Evolutionary conservation across 2,888 invertebrate genomes (phyloP), one percentile per base, ranked within the genome.

Genomic region (Synergus umbraculus): DNA sequence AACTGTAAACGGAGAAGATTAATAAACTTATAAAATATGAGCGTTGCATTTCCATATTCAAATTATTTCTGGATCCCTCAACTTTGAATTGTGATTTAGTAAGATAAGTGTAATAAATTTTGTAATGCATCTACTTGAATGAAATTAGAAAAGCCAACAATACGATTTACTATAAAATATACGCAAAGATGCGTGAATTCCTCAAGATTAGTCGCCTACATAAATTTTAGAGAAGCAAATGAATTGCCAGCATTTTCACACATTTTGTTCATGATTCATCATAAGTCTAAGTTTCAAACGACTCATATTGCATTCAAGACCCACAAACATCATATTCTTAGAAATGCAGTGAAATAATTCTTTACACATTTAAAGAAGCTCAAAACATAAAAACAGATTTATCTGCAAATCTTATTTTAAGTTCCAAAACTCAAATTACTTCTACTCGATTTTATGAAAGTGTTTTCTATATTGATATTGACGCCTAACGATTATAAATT

Each of bases 261-360:
- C 43, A 60, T 22, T 60, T 60, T 60, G 12, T 9, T 10, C 60
- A 60, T 60, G 60, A 60, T 60, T 60, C 22, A 60, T 60, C 60
- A 60, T 13, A 60, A 22, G 22, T n/a, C 54, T 54, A 9, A 2
- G n/a, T 54, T 9, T 29, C 29, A n/a, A n/a, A 54, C n/a, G 54
- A 54, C n/a, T 54, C 54, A n/a, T 54, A n/a, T 54, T 54, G 9
- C 54, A 54, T 54, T 54, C n/a, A n/a, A 54, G n/a, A 1, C 9
- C n/a, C 15, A 54, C 54, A 54, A n/a, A 54, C n/a, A 54, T 54
- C 54, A 54, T 54, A n/a, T 54, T 54, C 54, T 54, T n/a, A 54
- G 54, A n/a, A 54, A 54, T 9, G 54, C 9, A 54, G 9, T 8
- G n/a, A 54, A n/a, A 54, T 18, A 2, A 54, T 54, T 54, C 15